Evolutionary conservation across 2,113 vertebrate genomes (phyloP), one percentile per base, ranked within the genome.

Genomic region (Rhinoptilus africanus): DNA sequence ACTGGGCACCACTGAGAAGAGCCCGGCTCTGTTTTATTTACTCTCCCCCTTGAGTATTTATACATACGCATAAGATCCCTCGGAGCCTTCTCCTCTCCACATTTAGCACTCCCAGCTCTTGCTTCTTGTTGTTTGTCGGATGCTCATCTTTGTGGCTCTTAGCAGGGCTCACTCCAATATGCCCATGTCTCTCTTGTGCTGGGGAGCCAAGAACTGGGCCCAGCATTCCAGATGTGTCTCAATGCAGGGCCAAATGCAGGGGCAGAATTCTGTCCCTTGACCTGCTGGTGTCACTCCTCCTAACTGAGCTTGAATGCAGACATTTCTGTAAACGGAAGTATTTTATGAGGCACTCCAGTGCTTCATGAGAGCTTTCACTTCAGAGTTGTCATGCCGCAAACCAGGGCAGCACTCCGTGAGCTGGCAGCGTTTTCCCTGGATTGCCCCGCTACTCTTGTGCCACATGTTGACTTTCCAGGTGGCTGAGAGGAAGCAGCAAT

Each of bases 161-260:
- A 57, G 13, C 30, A 47, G 53, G 20, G 14, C 16, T 76, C 32
- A 14, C 6, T 93, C 14, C 39, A 43, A 6, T 28, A 18, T 53
- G 14, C 53, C 28, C 1, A 0, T 41, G 3, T 62, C 17, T 85
- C 8, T 87, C 4, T 35, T 35, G 17, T 6, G 0, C 6, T 48
- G 41, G 27, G 43, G 27, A 76, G 48, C 32, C 22, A 43, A 53
- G 53, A 57, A 9, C 50, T 79, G 43, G 57, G 37, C 6, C 22
- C 34, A 69, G 53, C 4, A 14, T 4, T 47, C 28, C 39, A 7
- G 11, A 0, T 27, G 22, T 18, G 10, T 54, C 48, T 92, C 43
- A 22, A 15, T 60, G 15, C 12, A 56, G 24, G 35, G 26, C 30
- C 43, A n/a, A 51, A 35, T 37, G 9, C 8, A 4, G 3, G 35